Evolutionary conservation across 53 echinoderm and acorn worm genomes (phyloP).

Genomic region (Patiria pectinifera): DNA sequence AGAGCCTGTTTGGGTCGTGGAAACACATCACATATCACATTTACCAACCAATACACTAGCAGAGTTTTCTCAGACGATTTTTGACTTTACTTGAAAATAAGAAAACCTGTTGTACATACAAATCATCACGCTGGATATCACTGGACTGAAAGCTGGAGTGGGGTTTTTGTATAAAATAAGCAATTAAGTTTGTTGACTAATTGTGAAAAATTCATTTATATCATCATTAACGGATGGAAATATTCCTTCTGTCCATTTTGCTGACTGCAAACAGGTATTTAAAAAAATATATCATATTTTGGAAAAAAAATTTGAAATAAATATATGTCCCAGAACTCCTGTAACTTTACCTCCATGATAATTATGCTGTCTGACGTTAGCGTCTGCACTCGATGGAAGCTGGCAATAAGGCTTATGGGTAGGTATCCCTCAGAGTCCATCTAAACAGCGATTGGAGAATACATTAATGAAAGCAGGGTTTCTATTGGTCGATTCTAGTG

Average conservation of each 20-base stretch:
- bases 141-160: too few relatives aligned
- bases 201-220: too few relatives aligned
- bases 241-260: neutral
- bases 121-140: too few relatives aligned
- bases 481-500: neutral
- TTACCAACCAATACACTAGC: too few relatives aligned
- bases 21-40: too few relatives aligned
- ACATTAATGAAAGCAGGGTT: neutral
- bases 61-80: too few relatives aligned
- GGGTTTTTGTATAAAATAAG: too few relatives aligned
- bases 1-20: constrained; percentile 64
- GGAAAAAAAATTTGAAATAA: neutral
- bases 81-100: too few relatives aligned
- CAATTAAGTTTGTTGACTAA: too few relatives aligned
- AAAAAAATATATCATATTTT: neutral
- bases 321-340: neutral
- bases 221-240: too few relatives aligned
- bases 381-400: constrained; percentile 94
- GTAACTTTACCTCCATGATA: constrained; percentile 75
- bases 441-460: constrained; percentile 53
- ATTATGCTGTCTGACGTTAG: constrained; percentile 75
- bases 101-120: too few relatives aligned
- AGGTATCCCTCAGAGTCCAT: constrained; percentile 97
- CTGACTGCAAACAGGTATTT: neutral
- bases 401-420: constrained; percentile 90